Conservation (phyloP, 2,113 vertebrate species). For the Tychaedon coryphoeus region DNA sequence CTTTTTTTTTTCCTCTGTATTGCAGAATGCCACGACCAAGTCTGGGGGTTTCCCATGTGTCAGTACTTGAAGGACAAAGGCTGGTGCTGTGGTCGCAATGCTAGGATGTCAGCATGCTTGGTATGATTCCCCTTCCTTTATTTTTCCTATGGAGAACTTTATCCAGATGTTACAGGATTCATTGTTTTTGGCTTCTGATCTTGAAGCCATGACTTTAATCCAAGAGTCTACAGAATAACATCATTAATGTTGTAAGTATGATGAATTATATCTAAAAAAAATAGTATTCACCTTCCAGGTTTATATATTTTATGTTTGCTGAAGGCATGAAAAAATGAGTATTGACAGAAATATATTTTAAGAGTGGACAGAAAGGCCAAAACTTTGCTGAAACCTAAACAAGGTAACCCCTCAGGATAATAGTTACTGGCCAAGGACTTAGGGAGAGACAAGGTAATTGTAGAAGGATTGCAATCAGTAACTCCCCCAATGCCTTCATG, state of each 20-base stretch:
- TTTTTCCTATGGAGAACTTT: conserved; percentile 5
- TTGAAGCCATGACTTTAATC: conserved; percentile 37
- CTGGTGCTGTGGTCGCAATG: conserved; percentile 91
- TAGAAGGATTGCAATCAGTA: conserved; percentile 31
- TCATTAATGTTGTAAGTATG: conserved; percentile 53
- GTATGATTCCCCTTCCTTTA: conserved; percentile 73
- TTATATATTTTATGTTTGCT: not conserved
- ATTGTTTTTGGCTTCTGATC: conserved; percentile 50
- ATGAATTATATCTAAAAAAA: conserved; percentile 45
- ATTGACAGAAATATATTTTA: conserved; percentile 40
- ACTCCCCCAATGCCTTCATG: conserved; percentile 5
- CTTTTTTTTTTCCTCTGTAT: not conserved
- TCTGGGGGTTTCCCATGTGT: conserved; percentile 93
- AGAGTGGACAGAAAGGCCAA: conserved; percentile 9
- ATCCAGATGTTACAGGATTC: conserved; percentile 51
- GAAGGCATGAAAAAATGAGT: conserved; percentile 20
- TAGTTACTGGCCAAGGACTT: not conserved
- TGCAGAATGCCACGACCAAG: conserved; percentile 71
- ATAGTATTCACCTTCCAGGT: conserved; percentile 6
- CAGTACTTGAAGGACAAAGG: conserved; percentile 80
- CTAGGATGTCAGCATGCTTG: conserved; percentile 97
- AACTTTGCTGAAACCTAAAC: conserved; percentile 23
- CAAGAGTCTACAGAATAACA: conserved; percentile 23
- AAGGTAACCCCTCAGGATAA: conserved; percentile 8
- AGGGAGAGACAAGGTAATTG: not conserved